Percentiles rank a stretch among this genome's conserved stretches.
These are phyloP conservation scores for Caerostris darwini DNA, from an alignment of 1,140 invertebrate species.

Conservation along the genomic window DNA sequence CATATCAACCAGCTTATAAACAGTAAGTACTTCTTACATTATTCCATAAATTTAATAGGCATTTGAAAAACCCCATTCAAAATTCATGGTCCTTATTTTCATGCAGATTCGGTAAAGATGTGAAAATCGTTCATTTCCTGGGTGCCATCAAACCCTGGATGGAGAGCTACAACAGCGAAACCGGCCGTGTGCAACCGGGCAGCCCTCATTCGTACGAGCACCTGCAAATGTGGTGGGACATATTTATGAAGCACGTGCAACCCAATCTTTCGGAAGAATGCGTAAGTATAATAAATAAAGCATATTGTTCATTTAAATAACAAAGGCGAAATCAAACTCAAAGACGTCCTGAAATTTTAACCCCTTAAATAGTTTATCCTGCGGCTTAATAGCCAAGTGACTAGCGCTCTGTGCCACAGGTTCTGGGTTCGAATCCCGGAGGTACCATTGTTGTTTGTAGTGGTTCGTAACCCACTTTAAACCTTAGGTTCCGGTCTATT, in stretches of 20 bases:
- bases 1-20: slow-evolving; percentile 98
- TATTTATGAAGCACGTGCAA: slow-evolving; percentile 78
- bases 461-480: too few species aligned
- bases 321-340: too few species aligned
- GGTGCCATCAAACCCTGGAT: slow-evolving; percentile 97
- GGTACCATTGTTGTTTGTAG: too few species aligned
- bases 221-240: slow-evolving; percentile 79
- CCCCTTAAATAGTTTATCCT: too few species aligned
- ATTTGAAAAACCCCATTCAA: too few species aligned
- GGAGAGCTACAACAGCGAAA: slow-evolving; percentile 90
- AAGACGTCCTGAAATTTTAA: too few species aligned
- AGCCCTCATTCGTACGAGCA: slow-evolving; percentile 77
- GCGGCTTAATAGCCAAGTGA: too few species aligned
- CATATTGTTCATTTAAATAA: too few species aligned
- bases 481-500: too few species aligned
- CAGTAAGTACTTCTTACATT: slow-evolving; percentile 87
- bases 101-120: slow-evolving; percentile 91
- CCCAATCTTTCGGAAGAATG: slow-evolving; percentile 76
- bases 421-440: too few species aligned
- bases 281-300: slow-evolving; percentile 74
- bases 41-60: neutral
- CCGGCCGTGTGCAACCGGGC: slow-evolving; percentile 84
- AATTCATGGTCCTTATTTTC: too few species aligned
- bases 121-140: slow-evolving; percentile 99
- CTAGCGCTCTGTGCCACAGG: too few species aligned